A percentile compares a stretch with the other conserved stretches of the same genome.
Conservation (phyloP, 1,140 invertebrate species). For the Melitaea cinxia region DNA sequence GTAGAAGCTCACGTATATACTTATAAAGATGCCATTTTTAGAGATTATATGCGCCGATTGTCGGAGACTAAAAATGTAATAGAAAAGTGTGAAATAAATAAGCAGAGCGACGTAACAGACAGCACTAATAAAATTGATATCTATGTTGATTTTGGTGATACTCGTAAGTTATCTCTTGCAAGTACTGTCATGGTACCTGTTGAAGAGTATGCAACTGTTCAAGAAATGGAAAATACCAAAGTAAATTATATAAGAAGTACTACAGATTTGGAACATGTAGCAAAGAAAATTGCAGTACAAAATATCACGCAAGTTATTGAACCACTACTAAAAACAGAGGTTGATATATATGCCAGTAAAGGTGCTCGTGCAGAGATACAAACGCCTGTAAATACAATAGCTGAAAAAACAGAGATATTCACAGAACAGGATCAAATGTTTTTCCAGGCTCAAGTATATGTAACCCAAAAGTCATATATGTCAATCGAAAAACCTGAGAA, state of each 20-base stretch:
- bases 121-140: slow-evolving; percentile 21
- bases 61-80: slow-evolving; percentile 36
- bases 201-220: slow-evolving; percentile 24
- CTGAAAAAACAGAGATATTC: slow-evolving; percentile 24
- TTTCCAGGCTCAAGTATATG: slow-evolving; percentile 20
- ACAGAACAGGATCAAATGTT: slow-evolving; percentile 28
- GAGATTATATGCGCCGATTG: slow-evolving; percentile 37
- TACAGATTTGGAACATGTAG: slow-evolving; percentile 34
- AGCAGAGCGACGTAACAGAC: slow-evolving; percentile 37
- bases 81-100: slow-evolving; percentile 18
- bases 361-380: slow-evolving; percentile 32
- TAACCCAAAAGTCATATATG: slow-evolving; percentile 22
- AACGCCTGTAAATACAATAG: slow-evolving; percentile 20
- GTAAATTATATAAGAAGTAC: slow-evolving; percentile 22
- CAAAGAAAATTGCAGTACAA: slow-evolving; percentile 39
- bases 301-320: slow-evolving; percentile 46
- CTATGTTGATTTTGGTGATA: not conserved
- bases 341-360: slow-evolving; percentile 9
- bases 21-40: slow-evolving; percentile 64
- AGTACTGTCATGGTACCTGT: slow-evolving; percentile 19
- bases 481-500: slow-evolving; percentile 35
- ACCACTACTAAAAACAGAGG: slow-evolving; percentile 27
- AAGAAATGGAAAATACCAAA: slow-evolving; percentile 12
- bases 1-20: slow-evolving; percentile 72
- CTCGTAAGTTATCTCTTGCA: not conserved